These are phyloP conservation scores for Heterotilapia buettikoferi DNA, from an alignment of 2,113 vertebrate genomes.

Conservation along the genomic window DNA sequence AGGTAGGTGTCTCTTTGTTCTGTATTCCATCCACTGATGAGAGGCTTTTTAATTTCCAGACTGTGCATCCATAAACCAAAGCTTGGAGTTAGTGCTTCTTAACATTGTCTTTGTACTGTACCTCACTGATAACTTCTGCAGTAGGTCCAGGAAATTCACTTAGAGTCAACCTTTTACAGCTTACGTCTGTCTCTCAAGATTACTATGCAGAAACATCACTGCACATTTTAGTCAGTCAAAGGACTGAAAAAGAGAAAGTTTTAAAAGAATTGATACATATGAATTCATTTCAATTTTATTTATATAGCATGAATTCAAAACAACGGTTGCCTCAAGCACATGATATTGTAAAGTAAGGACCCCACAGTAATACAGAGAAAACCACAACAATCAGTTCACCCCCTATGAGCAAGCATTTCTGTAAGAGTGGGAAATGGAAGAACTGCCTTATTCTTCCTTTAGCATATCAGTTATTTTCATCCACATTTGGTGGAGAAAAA, in stretches of 20 bases:
- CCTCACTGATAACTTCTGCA: not conserved
- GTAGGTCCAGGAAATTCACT: not conserved
- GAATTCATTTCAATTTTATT: not conserved
- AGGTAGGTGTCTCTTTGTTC: not conserved
- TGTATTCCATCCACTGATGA: not conserved
- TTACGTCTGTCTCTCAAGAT: not conserved
- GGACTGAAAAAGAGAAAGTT: accelerated
- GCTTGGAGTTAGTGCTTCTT: not conserved
- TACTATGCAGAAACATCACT: not conserved
- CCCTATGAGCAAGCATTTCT: not conserved
- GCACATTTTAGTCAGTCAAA: not conserved
- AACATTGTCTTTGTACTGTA: not conserved
- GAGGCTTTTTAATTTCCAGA: not conserved
- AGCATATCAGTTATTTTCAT: not conserved
- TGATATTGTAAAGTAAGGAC: not conserved
- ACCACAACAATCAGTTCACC: not conserved
- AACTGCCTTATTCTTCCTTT: not conserved
- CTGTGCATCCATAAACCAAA: not conserved
- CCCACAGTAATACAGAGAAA: not conserved
- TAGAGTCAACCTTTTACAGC: not conserved
- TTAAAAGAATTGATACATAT: not conserved
- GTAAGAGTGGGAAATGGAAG: not conserved
- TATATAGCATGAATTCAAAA: not conserved
- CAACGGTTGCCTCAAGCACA: not conserved
- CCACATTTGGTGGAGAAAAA: not conserved